Percentiles rank a stretch among this genome's conserved stretches.
Conservation (phyloP, 2,888 invertebrate genomes). For the Ischnus inquisitorius region DNA sequence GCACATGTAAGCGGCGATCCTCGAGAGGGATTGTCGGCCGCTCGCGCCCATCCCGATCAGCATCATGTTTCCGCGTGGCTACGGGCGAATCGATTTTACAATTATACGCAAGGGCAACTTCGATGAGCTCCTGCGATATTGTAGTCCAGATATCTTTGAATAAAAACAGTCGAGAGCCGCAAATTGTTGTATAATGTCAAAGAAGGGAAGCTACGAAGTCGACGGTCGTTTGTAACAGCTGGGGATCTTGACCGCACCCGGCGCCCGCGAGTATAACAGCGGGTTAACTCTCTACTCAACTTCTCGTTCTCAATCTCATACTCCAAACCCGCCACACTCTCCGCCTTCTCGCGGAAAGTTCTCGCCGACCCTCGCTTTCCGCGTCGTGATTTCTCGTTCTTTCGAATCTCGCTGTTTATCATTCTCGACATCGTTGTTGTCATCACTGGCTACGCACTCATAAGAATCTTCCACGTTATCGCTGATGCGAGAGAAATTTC, state of each 20-base stretch:
- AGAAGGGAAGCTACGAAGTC: conserved; percentile 18
- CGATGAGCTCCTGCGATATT: not conserved
- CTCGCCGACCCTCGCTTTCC: not conserved
- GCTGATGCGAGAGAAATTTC: not conserved
- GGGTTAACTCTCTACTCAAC: conserved; percentile 31
- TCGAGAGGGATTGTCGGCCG: conserved; percentile 93
- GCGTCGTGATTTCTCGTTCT: not conserved
- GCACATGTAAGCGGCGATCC: conserved; percentile 92
- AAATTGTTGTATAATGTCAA: conserved; percentile 17
- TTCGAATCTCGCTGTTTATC: not conserved
- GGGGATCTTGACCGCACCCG: conserved; percentile 20
- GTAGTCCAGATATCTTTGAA: not conserved
- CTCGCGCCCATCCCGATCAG: conserved; percentile 95
- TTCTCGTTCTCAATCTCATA: conserved; percentile 16
- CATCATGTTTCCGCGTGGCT: conserved; percentile 93
- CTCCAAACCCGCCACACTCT: not conserved
- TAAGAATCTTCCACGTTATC: no score
- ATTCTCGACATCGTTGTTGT: no score
- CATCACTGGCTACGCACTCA: no score
- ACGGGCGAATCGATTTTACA: conserved; percentile 55
- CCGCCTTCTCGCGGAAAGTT: not conserved
- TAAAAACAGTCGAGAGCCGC: not conserved
- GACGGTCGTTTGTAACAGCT: conserved; percentile 19
- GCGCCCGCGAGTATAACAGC: conserved; percentile 11
- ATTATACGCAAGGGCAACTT: not conserved